Evolutionary conservation across 2,797 vertebrate genomes (phyloP).

Genomic region (Mormyrops boulengeri): DNA sequence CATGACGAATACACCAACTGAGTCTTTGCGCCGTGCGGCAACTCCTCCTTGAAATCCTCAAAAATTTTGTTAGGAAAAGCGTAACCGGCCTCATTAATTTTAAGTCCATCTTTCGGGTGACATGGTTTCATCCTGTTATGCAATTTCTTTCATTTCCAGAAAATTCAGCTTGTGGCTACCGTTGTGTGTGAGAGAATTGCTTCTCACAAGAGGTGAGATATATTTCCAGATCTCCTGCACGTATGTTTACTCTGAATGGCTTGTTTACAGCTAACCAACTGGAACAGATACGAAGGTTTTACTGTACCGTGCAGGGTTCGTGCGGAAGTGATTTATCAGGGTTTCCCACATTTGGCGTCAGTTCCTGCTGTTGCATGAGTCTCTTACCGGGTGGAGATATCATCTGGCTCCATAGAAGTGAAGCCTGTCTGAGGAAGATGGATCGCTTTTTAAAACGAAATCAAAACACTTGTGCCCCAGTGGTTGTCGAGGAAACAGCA

Average conservation of each 20-base stretch:
- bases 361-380: constrained; percentile 29
- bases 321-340: constrained; percentile 22
- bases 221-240: not conserved
- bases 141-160: not conserved
- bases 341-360: constrained; percentile 28
- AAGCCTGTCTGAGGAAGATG: constrained; percentile 19
- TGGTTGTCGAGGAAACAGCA: constrained; percentile 26
- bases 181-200: not conserved
- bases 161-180: not conserved
- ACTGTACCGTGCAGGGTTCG: not conserved
- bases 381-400: constrained; percentile 23
- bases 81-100: not conserved
- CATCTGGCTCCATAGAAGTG: constrained; percentile 30
- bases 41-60: not conserved
- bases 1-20: not conserved
- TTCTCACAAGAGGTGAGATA: not conserved
- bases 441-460: constrained; percentile 29
- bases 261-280: not conserved
- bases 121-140: not conserved
- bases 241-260: not conserved
- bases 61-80: not conserved
- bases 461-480: constrained; percentile 34
- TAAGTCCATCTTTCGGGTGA: not conserved
- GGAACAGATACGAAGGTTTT: not conserved
- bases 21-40: not conserved